Evolutionary conservation across 2,113 vertebrate genomes (phyloP), one percentile per base, ranked within the genome.

Genomic region (Telmatochromis brachygnathus): DNA sequence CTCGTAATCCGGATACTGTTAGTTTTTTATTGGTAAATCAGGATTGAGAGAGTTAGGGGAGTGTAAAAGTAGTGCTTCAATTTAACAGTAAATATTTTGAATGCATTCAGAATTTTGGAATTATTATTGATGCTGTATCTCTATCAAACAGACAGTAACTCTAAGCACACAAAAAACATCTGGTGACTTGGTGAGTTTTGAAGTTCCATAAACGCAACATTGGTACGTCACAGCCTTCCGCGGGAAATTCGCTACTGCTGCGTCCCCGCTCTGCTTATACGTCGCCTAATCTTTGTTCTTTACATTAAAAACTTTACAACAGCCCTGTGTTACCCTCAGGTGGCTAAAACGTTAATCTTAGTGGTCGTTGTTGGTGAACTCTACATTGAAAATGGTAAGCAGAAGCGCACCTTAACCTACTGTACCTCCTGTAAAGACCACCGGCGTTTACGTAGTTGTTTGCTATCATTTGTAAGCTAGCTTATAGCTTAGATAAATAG

Each of bases 201-300:
- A 47, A 9, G 39, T 79, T 89, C 89, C 84, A 3, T 60, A 68
- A 95, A 94, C 6, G 87, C 56, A 65, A 19, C 93, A 68, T 2
- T 15, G 1, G 2, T 1, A 3, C 26, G 47, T 84, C 79, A 58
- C 45, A 39, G 4, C 21, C 28, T 21, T 81, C 42, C 91, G 94
- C 95, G 94, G 93, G 95, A 95, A 90, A 88, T 94, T 95, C 88
- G 81, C 81, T 75, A 2, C 2, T 2, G 2, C 2, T 3, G 13
- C 3, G 26, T n/a, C 37, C 26, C 15, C 6, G 26, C 70, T 49
- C 23, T 49, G 26, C 10, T 49, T 12, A 28, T 77, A 7, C 2
- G 17, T 2, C 17, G 45, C 15, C 15, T n/a, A 1, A 4, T 30
- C 12, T n/a, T 8, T 51, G 13, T 6, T 42, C 5, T 89, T 88